Evolutionary conservation across 2,113 vertebrate species (phyloP).

Genomic region (human): DNA sequence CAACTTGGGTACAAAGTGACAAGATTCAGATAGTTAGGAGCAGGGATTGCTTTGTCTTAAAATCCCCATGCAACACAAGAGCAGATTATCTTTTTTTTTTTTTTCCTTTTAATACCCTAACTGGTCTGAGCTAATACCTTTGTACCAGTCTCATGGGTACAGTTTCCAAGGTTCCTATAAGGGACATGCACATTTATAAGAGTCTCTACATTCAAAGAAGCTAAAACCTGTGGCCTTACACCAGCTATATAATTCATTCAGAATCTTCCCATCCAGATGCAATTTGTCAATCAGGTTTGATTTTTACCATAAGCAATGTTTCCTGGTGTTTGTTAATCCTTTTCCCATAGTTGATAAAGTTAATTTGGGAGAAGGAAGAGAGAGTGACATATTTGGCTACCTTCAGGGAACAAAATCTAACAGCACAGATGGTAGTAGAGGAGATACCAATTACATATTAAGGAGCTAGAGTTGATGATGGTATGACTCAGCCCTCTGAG

Average conservation of each 20-base stretch:
- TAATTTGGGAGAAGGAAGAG: conserved; percentile 54
- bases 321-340: conserved; percentile 57
- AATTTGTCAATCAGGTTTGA: conserved; percentile 26
- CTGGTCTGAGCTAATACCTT: not conserved
- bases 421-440: conserved; percentile 48
- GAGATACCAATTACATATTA: conserved; percentile 54
- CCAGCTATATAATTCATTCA: not conserved
- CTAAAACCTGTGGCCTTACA: not conserved
- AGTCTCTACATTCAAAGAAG: not conserved
- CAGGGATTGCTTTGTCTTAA: conserved; percentile 8
- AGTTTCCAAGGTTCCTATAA: not conserved
- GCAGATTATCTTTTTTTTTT: not conserved
- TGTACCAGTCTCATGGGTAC: not conserved
- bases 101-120: not conserved
- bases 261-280: not conserved
- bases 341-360: conserved; percentile 54
- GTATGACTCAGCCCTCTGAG: conserved; percentile 30
- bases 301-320: conserved; percentile 57
- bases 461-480: conserved; percentile 48
- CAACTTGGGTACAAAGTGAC: not conserved
- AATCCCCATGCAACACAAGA: not conserved
- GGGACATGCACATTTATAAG: not conserved
- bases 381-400: conserved; percentile 61
- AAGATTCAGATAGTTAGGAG: conserved; percentile 15
- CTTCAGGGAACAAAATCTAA: conserved; percentile 59